Base-by-base conservation (phyloP, 2,797 vertebrate species). In the Galaxias olidus region DNA sequence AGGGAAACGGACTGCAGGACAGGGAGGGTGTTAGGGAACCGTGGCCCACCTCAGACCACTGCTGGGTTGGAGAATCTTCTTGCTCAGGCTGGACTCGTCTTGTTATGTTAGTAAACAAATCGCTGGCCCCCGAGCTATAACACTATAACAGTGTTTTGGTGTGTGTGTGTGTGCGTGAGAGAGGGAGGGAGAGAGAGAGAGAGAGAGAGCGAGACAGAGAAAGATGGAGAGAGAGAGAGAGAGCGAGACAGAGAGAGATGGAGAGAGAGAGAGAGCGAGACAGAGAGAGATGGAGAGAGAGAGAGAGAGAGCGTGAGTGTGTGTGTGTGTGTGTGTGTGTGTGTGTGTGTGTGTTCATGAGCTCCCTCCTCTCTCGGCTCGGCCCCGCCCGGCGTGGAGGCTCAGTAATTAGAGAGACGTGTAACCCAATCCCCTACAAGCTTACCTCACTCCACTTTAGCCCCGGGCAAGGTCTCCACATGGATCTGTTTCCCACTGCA, bases 401-500 rank as follows among this genome's bases (percentile, higher is more conserved):
- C 73, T 76, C 73, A 68, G 83, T 84, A 85, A 88, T 84, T 88
- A 85, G 83, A 83, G 80, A 85, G 83, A 80, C 74, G 73, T 86
- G 84, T 71, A 80, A 68, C 72, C 78, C 76, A 83, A 84, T 78
- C 78, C 76, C 48, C 54, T 73, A 68, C 77, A 73, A 45, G 41
- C 82, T 84, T 77, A 86, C 78, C 83, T 84, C 84, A 73, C 67
- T 71, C 15, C 71, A 1, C 5, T 4, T 1, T 11, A 18, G 73
- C 88, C 79, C 71, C 77, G 74, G 84, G 88, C 88, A 80, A 88
- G 87, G 88, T 87, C 85, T 85, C 77, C 77, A 77, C 84, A 84
- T 73, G 76, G 86, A 87, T 83, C 79, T 82, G 68, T 76, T 80
- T 79, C 8, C 74, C 48, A 58, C 72, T 51, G 61, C 56, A 73